Percentiles rank a stretch among this genome's conserved stretches.
These are phyloP conservation scores for Andricus curvator DNA, from an alignment of 2,888 invertebrate species.

Conservation along the genomic window DNA sequence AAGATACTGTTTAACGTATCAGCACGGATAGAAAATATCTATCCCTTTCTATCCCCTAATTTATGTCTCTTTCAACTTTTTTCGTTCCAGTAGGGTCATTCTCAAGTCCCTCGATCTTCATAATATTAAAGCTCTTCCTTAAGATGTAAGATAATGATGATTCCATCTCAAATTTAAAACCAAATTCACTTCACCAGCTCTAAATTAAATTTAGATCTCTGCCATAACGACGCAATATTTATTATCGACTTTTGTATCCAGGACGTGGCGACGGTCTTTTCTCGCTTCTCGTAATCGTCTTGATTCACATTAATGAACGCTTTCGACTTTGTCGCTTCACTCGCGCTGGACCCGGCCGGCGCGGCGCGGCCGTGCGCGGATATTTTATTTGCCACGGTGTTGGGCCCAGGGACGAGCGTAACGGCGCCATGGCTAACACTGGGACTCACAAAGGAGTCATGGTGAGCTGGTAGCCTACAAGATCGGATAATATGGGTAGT, in stretches of 20 bases:
- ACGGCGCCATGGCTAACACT: slow-evolving; percentile 66
- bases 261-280: slow-evolving; percentile 6
- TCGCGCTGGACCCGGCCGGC: neutral
- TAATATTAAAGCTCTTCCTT: neutral
- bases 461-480: slow-evolving; percentile 77
- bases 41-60: no score
- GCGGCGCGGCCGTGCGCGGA: slow-evolving; percentile 22
- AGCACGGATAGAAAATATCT: no score
- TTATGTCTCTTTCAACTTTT: no score
- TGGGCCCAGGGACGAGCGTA: slow-evolving; percentile 47
- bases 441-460: slow-evolving; percentile 72
- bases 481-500: slow-evolving; percentile 77
- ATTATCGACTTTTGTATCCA: slow-evolving; percentile 35
- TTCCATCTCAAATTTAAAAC: slow-evolving; percentile 22
- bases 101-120: neutral
- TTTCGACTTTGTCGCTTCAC: slow-evolving; percentile 30
- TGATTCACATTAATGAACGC: slow-evolving; percentile 19
- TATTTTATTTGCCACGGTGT: slow-evolving; percentile 53
- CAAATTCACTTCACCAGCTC: slow-evolving; percentile 16
- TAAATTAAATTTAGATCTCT: slow-evolving; percentile 32
- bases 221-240: slow-evolving; percentile 37
- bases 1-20: no score
- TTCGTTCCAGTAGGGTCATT: neutral
- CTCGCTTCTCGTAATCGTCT: slow-evolving; percentile 38
- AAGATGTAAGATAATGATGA: slow-evolving; percentile 34